Base-by-base conservation (phyloP, 2,113 vertebrate genomes). In the Pagrus major region DNA sequence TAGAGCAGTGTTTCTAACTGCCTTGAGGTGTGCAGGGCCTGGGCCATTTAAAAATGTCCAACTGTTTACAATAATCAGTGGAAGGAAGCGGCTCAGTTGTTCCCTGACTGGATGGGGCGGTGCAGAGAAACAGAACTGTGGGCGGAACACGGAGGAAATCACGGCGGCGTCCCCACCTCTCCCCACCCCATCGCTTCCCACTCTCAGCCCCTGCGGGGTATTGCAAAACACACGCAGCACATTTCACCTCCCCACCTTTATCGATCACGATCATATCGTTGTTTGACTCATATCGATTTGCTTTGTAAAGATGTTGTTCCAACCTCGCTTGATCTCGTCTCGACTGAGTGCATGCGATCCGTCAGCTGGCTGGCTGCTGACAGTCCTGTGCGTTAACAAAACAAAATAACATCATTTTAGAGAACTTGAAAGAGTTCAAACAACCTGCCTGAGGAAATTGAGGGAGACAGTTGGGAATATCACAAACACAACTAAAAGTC, bases 1-100 rank as follows among this genome's bases (percentile, higher is more conserved):
- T 4, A 49, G 46, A n/a, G 16, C 9, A 21, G 11, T 1, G 55
- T 74, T 47, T 1, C 42, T 25, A 5, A 25, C 3, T 9, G 10
- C 15, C 23, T 58, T 46, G 29, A 54, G 49, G 41, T 37, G 35
- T 65, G 51, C 75, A 65, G 33, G 71, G 66, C 33, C 8, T 49
- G 74, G 68, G 25, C 58, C 58, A 78, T 89, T 83, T 83, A 71
- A 83, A 86, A 77, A 76, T 61, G 75, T 39, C 60, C 52, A 64
- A n/a, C 61, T 86, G 88, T 91, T 91, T 76, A 79, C 89, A 79
- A 33, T 14, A 56, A 71, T 14, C 23, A 60, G 74, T 79, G 78
- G 81, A 83, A 91, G 91, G 91, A 91, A 90, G 89, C 74, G 1
- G 83, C 72, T 86, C 81, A 25, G 83, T 84, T 88, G 83, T 84